These are phyloP conservation scores for Cenopis cana DNA, from an alignment of 2,888 invertebrate genomes.

Conservation along the genomic window DNA sequence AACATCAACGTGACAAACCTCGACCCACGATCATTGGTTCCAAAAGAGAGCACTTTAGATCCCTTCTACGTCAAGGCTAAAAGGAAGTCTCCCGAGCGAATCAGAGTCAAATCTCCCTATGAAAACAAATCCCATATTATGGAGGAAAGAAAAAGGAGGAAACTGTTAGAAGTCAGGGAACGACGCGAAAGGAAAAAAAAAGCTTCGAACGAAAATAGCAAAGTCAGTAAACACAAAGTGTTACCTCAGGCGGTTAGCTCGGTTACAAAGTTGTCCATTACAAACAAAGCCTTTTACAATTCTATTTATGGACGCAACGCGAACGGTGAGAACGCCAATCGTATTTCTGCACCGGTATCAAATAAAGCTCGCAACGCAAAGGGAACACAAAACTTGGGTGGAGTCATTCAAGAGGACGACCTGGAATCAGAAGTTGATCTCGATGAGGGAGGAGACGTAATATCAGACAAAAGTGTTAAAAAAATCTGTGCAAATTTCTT, in stretches of 20 bases:
- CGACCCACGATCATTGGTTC: slow-evolving; percentile 58
- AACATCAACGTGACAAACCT: slow-evolving; percentile 61
- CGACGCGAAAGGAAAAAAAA: slow-evolving; percentile 71
- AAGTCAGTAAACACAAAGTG: slow-evolving; percentile 66
- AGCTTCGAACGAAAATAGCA: slow-evolving; percentile 66
- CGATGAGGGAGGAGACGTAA: slow-evolving; percentile 47
- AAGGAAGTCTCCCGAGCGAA: slow-evolving; percentile 64
- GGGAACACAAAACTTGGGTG: slow-evolving; percentile 46
- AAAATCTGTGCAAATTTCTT: slow-evolving; percentile 67
- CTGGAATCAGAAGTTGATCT: slow-evolving; percentile 47
- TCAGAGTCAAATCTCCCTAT: slow-evolving; percentile 76
- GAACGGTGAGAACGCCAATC: slow-evolving; percentile 52
- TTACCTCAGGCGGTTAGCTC: slow-evolving; percentile 70
- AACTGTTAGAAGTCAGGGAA: slow-evolving; percentile 73
- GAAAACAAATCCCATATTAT: slow-evolving; percentile 69
- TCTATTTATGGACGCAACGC: slow-evolving; percentile 72
- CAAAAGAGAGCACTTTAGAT: slow-evolving; percentile 66
- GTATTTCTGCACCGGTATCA: slow-evolving; percentile 39
- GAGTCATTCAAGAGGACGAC: slow-evolving; percentile 50
- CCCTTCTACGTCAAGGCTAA: slow-evolving; percentile 50
- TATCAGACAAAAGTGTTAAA: slow-evolving; percentile 57
- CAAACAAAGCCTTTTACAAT: slow-evolving; percentile 78
- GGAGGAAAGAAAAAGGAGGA: slow-evolving; percentile 74
- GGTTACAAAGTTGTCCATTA: slow-evolving; percentile 77
- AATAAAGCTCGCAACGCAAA: slow-evolving; percentile 49